Conservation (phyloP, 2,888 invertebrate species). For the Tinea semifulvella region DNA sequence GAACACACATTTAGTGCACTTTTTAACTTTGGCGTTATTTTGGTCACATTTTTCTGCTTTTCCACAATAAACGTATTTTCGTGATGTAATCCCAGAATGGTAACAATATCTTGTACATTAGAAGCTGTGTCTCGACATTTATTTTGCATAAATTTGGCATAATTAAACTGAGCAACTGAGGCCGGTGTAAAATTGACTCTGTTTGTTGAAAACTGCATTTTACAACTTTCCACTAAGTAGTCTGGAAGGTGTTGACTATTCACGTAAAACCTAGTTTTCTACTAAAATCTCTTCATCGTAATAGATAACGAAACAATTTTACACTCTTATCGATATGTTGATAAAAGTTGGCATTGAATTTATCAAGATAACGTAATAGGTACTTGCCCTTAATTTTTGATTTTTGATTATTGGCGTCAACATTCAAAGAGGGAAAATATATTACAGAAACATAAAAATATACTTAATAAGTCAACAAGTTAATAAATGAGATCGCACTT, state of each 20-base stretch:
- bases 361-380: neutral
- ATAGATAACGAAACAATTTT: neutral
- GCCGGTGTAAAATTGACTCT: conserved; percentile 49
- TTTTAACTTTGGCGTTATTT: neutral
- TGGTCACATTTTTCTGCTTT: neutral
- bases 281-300: neutral
- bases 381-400: neutral
- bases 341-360: conserved; percentile 10
- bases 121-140: conserved; percentile 38
- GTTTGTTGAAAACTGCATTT: conserved; percentile 47
- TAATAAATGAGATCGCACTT: no score
- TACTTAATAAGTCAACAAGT: no score
- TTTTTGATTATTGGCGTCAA: no score
- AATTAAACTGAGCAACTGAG: conserved; percentile 49
- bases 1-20: neutral
- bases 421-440: no score
- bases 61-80: conserved; percentile 28
- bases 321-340: conserved; percentile 3
- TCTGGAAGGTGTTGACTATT: no score
- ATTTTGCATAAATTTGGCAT: conserved; percentile 42
- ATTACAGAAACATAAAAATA: no score
- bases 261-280: neutral
- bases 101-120: conserved; percentile 47
- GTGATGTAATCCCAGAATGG: conserved; percentile 44
- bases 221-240: neutral